phyloP scores from a whole-genome alignment of 1,140 invertebrate genomes.

The Adelges cooleyi region DNA sequence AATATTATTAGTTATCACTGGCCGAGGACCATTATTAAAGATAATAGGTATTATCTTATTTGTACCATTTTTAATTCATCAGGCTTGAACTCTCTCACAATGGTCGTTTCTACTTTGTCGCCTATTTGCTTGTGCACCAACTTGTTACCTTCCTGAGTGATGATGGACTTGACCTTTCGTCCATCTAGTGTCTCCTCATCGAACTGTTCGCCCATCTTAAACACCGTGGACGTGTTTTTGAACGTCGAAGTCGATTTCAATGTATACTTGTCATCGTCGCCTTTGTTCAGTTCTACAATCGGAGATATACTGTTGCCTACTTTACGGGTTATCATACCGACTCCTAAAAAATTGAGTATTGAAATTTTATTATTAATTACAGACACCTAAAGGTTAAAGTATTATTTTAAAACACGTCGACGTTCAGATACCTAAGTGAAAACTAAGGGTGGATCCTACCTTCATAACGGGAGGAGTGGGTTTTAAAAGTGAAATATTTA shows the following conservation, averaged over 20 bases:
- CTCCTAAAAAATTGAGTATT: constrained; percentile 50
- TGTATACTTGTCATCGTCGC: constrained; percentile 55
- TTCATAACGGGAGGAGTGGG: no score
- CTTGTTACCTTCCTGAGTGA: constrained; percentile 55
- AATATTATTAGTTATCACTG: no score
- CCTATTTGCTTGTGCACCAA: constrained; percentile 55
- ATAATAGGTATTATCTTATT: no score
- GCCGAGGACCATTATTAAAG: no score
- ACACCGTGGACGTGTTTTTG: constrained; percentile 64
- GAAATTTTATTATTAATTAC: no score
- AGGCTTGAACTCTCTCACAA: constrained; percentile 34
- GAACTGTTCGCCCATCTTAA: constrained; percentile 71
- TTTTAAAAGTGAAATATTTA: no score
- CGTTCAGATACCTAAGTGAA: no score
- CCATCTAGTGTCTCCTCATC: constrained; percentile 78
- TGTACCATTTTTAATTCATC: constrained; percentile 34
- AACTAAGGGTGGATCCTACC: no score
- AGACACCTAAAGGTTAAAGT: no score
- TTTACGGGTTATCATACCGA: constrained; percentile 60
- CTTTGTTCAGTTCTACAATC: constrained; percentile 54
- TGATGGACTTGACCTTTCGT: constrained; percentile 60
- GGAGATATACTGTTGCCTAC: constrained; percentile 61
- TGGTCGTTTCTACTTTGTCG: constrained; percentile 33
- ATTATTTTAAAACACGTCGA: no score
- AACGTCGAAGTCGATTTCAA: constrained; percentile 71